These are phyloP conservation scores for Drosophila sucinea DNA, from an alignment of 1,140 invertebrate genomes.

Conservation along the genomic window DNA sequence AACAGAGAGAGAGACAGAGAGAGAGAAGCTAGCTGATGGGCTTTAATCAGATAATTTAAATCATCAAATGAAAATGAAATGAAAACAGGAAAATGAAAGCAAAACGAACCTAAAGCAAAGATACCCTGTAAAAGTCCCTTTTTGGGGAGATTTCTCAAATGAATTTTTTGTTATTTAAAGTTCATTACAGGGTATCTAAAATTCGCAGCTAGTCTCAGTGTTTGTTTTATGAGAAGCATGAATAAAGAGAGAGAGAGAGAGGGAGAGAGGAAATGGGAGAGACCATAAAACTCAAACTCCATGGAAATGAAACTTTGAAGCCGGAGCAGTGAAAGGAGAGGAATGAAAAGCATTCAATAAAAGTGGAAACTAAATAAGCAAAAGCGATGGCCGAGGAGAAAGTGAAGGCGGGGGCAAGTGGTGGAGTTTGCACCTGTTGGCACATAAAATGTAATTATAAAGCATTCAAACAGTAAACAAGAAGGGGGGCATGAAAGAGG, in stretches of 20 bases:
- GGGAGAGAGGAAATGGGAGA: not conserved
- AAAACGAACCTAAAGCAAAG: not conserved
- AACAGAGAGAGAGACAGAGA: not conserved
- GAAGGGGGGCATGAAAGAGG: not conserved
- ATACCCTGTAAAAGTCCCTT: not conserved
- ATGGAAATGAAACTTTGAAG: conserved; percentile 42
- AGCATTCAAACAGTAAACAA: conserved; percentile 54
- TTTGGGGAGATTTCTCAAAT: too few relatives aligned
- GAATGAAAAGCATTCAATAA: conserved; percentile 67
- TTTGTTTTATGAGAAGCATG: conserved; percentile 2
- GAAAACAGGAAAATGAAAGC: not conserved
- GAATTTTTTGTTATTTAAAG: too few relatives aligned
- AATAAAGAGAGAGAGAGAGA: not conserved
- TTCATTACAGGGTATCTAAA: not conserved
- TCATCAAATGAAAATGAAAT: conserved; percentile 11
- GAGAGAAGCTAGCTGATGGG: not conserved
- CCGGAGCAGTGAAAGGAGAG: conserved; percentile 59
- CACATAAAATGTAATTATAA: conserved; percentile 78
- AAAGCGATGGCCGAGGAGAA: not conserved
- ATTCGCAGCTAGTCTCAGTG: not conserved
- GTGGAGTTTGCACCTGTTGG: conserved; percentile 61
- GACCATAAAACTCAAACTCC: conserved; percentile 7
- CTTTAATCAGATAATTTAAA: conserved; percentile 12
- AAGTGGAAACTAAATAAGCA: conserved; percentile 63
- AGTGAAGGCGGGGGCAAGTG: conserved; percentile 4